Evolutionary conservation across 2,888 invertebrate species (phyloP), one percentile per base, ranked within the genome.

Genomic region (Phlogophora meticulosa): DNA sequence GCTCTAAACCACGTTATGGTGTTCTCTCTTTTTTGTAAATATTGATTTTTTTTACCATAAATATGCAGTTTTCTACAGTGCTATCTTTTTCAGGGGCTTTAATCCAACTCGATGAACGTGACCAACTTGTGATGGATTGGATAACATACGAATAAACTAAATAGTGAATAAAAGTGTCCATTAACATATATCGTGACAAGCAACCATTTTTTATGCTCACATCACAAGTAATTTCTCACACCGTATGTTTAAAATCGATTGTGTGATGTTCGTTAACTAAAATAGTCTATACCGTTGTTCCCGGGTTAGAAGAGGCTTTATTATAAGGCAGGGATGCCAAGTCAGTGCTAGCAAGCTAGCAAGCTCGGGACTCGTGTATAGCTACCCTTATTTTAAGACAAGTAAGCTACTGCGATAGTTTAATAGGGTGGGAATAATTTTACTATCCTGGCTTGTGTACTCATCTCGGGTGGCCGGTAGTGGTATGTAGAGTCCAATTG

Each of bases 11-110:
- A 72, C 22, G 46, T 42, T 32, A 63, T 36, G 17, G 28, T 46
- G 43, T 60, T 22, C 36, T 22, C n/a, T 32, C 28, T 15, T n/a
- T n/a, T 46, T 70, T n/a, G 32, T 24, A 10, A 24, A 69, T 46
- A 59, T 34, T 45, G n/a, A 28, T 45, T 69, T 15, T 32, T 65
- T 24, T 32, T 43, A 7, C 22, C 4, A 40, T 20, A 32, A 7
- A 9, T 32, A 17, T 51, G 24, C 11, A 32, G 17, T 10, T 20
- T 28, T 42, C 2, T 17, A 7, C 10, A 20, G n/a, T 20, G 15
- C 22, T 49, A 7, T 28, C 20, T 17, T 43, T 34, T 13, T 22
- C 2, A 17, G 1, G 0, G 5, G 20, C 15, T 34, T 20, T 52
- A n/a, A 42, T 11, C 10, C 4, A 13, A 22, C 28, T 32, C 10